phyloP scores from a whole-genome alignment of 2,888 invertebrate genomes.

The Cheiracanthium punctorium region DNA sequence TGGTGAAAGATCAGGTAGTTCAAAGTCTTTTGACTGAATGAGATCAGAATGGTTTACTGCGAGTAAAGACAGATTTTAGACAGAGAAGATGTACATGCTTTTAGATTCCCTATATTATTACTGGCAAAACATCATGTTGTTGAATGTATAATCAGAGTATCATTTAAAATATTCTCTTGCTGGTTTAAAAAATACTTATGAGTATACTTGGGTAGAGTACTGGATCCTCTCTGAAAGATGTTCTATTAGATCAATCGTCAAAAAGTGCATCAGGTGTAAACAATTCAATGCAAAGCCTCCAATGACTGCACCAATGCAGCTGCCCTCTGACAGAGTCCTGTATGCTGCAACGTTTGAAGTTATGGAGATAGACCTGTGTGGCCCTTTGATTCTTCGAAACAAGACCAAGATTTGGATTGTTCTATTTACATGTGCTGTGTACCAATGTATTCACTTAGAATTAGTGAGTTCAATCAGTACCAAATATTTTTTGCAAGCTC shows the following conservation, averaged over 20 bases:
- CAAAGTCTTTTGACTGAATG: no score
- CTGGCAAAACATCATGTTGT: no score
- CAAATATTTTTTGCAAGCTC: neutral
- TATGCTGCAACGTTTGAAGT: neutral
- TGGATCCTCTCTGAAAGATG: neutral
- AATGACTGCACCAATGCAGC: no score
- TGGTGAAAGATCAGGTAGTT: neutral
- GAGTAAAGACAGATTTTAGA: no score
- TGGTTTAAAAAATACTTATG: neutral
- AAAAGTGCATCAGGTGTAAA: neutral
- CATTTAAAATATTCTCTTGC: neutral
- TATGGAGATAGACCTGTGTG: neutral
- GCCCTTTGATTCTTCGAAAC: neutral
- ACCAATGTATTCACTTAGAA: no score
- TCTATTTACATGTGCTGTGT: neutral
- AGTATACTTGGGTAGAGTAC: neutral
- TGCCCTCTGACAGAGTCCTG: no score
- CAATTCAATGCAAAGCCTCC: neutral
- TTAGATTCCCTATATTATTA: no score
- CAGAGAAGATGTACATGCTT: no score
- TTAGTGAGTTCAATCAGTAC: neutral
- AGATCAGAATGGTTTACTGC: no score
- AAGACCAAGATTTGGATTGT: neutral
- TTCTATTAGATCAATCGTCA: no score
- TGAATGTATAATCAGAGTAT: neutral